Percentiles rank a stretch among this genome's conserved stretches.
phyloP scores from a whole-genome alignment of 2,797 vertebrate species.

The Clarias pachynema region DNA sequence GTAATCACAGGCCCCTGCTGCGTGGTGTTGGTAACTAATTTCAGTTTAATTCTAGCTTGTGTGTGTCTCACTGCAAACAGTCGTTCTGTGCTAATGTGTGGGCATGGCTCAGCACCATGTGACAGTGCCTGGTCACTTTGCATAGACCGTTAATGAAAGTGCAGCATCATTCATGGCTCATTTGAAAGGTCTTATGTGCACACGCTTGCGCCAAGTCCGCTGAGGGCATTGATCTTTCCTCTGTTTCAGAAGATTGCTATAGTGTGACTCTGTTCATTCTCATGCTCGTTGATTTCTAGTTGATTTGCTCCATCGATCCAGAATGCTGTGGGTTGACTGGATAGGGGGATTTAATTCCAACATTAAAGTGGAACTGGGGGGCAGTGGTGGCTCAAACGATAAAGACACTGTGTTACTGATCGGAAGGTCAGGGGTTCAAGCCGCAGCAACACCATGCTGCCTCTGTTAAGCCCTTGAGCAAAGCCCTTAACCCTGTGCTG shows the following conservation, averaged over 20 bases:
- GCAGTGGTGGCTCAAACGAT: not conserved
- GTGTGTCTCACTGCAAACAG: constrained; percentile 48
- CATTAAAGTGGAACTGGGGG: no score
- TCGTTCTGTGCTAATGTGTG: constrained; percentile 47
- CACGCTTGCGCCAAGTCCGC: constrained; percentile 11
- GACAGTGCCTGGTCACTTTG: constrained; percentile 32
- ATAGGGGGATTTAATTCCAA: not conserved
- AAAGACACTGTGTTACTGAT: not conserved
- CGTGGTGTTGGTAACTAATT: constrained; percentile 55
- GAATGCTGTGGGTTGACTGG: constrained; percentile 11
- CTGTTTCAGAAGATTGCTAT: constrained; percentile 33
- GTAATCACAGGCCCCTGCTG: constrained; percentile 51
- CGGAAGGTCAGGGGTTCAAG: not conserved
- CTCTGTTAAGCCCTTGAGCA: not conserved
- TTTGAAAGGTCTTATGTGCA: constrained; percentile 34
- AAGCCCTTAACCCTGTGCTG: not conserved
- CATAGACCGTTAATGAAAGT: constrained; percentile 47
- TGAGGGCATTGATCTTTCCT: not conserved
- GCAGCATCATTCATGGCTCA: constrained; percentile 37
- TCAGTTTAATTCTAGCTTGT: constrained; percentile 54
- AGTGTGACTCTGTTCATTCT: constrained; percentile 22
- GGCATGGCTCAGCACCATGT: constrained; percentile 4
- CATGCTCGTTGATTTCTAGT: constrained; percentile 41
- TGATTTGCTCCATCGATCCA: constrained; percentile 48
- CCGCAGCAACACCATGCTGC: not conserved